Percentiles rank a stretch among this genome's conserved stretches.
These are phyloP conservation scores for Amia ocellicauda DNA, from an alignment of 2,113 vertebrate species.

Conservation along the genomic window DNA sequence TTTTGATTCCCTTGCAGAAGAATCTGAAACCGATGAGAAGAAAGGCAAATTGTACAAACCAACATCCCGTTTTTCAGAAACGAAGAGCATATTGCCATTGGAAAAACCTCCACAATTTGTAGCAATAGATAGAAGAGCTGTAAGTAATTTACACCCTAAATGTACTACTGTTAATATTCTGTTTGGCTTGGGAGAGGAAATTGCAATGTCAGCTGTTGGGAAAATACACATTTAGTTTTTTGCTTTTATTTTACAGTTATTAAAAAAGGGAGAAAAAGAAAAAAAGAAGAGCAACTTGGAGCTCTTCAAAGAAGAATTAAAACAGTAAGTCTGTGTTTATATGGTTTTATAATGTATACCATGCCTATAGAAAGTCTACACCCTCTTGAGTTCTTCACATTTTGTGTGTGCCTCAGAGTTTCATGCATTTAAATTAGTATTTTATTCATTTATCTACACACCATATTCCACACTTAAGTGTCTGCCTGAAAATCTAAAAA, in stretches of 20 bases:
- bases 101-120: slow-evolving; percentile 87
- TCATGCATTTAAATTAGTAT: too few relatives aligned
- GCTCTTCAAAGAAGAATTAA: slow-evolving; percentile 97
- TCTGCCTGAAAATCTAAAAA: too few relatives aligned
- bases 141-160: slow-evolving; percentile 76
- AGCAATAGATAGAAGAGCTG: slow-evolving; percentile 86
- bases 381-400: too few relatives aligned
- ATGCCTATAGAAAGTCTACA: too few relatives aligned
- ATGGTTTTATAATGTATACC: too few relatives aligned
- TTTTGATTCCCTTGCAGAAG: slow-evolving; percentile 68
- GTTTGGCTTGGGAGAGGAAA: too few relatives aligned
- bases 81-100: slow-evolving; percentile 79
- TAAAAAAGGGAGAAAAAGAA: slow-evolving; percentile 93
- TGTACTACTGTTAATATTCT: background rate
- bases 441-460: too few relatives aligned
- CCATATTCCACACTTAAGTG: too few relatives aligned
- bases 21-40: slow-evolving; percentile 87
- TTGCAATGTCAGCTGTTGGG: background rate
- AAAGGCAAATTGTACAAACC: slow-evolving; percentile 95
- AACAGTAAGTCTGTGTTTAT: slow-evolving; percentile 83
- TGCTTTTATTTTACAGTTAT: slow-evolving; percentile 62
- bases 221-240: background rate
- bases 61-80: slow-evolving; percentile 83
- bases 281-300: slow-evolving; percentile 99
- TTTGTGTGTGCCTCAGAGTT: too few relatives aligned